These are phyloP conservation scores for Stenolophus ochropezus DNA, from an alignment of 2,888 invertebrate genomes.

Conservation along the genomic window DNA sequence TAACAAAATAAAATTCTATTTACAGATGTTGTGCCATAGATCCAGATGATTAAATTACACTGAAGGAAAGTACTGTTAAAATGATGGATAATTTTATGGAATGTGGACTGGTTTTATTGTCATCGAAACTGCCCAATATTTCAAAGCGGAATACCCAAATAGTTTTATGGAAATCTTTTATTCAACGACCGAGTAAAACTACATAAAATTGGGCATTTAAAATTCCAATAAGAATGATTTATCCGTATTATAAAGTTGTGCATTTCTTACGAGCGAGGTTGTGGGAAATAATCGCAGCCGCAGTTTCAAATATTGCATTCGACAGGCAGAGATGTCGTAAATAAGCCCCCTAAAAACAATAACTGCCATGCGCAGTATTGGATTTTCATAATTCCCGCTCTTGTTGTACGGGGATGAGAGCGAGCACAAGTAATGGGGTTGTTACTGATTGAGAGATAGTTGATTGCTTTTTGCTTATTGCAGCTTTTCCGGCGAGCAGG, in stretches of 20 bases:
- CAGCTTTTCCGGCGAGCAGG: neutral
- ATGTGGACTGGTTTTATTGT: neutral
- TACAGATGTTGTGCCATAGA: too few relatives aligned
- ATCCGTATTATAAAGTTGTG: neutral
- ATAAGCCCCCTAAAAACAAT: constrained; percentile 68
- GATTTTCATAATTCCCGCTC: constrained; percentile 68
- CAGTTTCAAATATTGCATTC: constrained; percentile 62
- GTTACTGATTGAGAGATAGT: neutral
- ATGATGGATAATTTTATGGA: neutral
- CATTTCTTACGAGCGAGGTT: constrained; percentile 7
- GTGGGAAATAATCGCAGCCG: constrained; percentile 40
- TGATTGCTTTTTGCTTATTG: neutral
- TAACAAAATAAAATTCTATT: too few relatives aligned
- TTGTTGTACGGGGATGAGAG: constrained; percentile 24
- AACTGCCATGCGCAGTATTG: constrained; percentile 69
- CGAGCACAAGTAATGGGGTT: neutral
- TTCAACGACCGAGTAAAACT: constrained; percentile 6
- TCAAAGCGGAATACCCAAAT: neutral
- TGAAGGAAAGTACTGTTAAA: neutral
- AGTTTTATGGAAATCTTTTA: constrained; percentile 15
- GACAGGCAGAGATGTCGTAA: constrained; percentile 67
- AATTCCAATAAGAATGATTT: constrained; percentile 20
- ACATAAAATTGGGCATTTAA: constrained; percentile 18
- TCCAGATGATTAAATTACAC: too few relatives aligned
- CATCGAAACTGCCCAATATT: neutral